phyloP scores from a whole-genome alignment of 2,113 vertebrate genomes.

The Indicator indicator region DNA sequence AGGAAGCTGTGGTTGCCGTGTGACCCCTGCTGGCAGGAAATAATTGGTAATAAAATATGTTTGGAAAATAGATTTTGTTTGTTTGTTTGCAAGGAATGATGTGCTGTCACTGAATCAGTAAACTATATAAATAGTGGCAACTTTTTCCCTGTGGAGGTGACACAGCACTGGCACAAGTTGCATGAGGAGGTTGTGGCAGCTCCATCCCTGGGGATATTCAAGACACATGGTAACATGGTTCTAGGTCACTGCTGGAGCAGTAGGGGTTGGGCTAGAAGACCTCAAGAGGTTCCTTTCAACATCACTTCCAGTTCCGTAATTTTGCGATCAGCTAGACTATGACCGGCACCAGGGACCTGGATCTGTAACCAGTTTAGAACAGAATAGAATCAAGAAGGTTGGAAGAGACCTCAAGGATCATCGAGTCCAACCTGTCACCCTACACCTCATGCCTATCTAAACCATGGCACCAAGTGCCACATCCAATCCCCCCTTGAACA shows the following conservation, averaged over 20 bases:
- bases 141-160: no score
- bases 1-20: neutral
- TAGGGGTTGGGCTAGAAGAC: no score
- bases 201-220: no score
- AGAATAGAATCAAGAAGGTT: no score
- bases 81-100: neutral
- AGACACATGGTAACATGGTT: neutral
- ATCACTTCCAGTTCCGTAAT: neutral
- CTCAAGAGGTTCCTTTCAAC: neutral
- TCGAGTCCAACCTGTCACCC: no score
- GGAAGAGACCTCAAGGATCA: no score
- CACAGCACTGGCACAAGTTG: no score
- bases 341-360: neutral
- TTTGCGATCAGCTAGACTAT: neutral
- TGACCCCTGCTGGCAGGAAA: slow-evolving; percentile 44
- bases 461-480: no score
- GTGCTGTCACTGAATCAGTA: neutral
- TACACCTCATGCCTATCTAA: no score
- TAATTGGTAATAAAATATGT: neutral
- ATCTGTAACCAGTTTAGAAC: neutral
- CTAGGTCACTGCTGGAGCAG: neutral
- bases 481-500: no score
- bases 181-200: no score
- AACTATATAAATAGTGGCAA: neutral
- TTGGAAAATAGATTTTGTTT: neutral